phyloP scores from a whole-genome alignment of 1,140 invertebrate genomes.

The Danaus melanippus region DNA sequence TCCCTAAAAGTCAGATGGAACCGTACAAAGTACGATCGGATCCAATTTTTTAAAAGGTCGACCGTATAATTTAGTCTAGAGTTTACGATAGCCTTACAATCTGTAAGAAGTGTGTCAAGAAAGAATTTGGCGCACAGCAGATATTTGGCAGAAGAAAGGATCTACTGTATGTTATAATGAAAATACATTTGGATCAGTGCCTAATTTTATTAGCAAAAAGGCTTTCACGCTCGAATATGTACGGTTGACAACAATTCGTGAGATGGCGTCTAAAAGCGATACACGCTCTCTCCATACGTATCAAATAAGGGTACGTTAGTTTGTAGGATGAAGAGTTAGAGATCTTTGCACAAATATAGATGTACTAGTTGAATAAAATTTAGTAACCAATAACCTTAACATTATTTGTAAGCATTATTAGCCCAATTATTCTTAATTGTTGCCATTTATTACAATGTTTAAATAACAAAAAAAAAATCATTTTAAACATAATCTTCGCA shows the following conservation, averaged over 20 bases:
- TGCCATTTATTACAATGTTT: no score
- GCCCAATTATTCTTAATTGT: no score
- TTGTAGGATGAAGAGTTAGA: no score
- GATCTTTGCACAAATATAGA: no score
- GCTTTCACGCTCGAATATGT: conserved; percentile 14
- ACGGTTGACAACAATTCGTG: conserved; percentile 15
- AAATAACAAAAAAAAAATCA: no score
- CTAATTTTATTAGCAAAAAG: conserved; percentile 35
- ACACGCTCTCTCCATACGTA: background rate
- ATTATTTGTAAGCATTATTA: no score
- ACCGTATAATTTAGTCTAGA: conserved; percentile 1
- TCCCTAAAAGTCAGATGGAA: conserved; percentile 1
- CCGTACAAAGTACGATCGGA: conserved; percentile 3
- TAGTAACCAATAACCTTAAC: no score
- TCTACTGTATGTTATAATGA: conserved; percentile 33
- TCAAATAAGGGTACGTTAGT: no score
- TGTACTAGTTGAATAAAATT: no score
- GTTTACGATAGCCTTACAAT: conserved; percentile 10
- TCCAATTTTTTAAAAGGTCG: conserved; percentile 12
- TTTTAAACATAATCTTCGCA: no score
- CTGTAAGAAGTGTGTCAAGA: conserved; percentile 11
- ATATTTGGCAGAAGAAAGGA: conserved; percentile 25
- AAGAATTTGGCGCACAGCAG: conserved; percentile 12
- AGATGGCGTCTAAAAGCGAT: conserved; percentile 9
- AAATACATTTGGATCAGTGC: conserved; percentile 34